Evolutionary conservation across 2,888 invertebrate species (phyloP).

Genomic region (Cosmia trapezina): DNA sequence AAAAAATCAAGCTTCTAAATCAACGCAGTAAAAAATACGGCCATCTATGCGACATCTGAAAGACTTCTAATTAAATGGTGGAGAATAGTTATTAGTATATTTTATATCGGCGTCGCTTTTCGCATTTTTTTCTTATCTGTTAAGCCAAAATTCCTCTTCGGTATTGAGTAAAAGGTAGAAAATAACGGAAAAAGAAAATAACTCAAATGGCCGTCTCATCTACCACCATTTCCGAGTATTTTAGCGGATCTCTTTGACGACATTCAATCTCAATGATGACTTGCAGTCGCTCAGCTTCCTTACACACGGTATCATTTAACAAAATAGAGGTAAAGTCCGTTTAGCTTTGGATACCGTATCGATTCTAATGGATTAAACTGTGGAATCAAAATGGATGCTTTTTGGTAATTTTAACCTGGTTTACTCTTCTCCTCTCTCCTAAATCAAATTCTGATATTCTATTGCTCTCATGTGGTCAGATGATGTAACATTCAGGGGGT

Average conservation of each 20-base stretch:
- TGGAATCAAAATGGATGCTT: neutral
- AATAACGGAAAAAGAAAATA: slow-evolving; percentile 28
- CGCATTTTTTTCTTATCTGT: too few relatives aligned
- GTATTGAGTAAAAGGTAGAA: slow-evolving; percentile 6
- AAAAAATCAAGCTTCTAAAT: too few relatives aligned
- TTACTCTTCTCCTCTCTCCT: neutral
- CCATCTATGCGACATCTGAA: too few relatives aligned
- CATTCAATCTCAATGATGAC: slow-evolving; percentile 56
- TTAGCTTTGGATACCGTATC: slow-evolving; percentile 8
- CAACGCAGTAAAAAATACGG: too few relatives aligned
- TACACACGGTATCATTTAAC: slow-evolving; percentile 17
- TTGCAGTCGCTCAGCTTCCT: slow-evolving; percentile 26
- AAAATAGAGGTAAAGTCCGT: slow-evolving; percentile 22
- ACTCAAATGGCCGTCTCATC: slow-evolving; percentile 49
- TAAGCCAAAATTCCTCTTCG: neutral
- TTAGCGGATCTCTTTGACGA: slow-evolving; percentile 60
- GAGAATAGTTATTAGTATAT: too few relatives aligned
- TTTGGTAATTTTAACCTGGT: neutral
- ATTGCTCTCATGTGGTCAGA: neutral
- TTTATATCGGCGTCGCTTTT: too few relatives aligned
- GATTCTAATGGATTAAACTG: slow-evolving; percentile 12
- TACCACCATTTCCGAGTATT: slow-evolving; percentile 52
- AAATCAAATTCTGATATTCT: neutral
- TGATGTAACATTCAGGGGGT: neutral
- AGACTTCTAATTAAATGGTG: too few relatives aligned